phyloP scores from a whole-genome alignment of 2,113 vertebrate species.

The Plestiodon gilberti region DNA sequence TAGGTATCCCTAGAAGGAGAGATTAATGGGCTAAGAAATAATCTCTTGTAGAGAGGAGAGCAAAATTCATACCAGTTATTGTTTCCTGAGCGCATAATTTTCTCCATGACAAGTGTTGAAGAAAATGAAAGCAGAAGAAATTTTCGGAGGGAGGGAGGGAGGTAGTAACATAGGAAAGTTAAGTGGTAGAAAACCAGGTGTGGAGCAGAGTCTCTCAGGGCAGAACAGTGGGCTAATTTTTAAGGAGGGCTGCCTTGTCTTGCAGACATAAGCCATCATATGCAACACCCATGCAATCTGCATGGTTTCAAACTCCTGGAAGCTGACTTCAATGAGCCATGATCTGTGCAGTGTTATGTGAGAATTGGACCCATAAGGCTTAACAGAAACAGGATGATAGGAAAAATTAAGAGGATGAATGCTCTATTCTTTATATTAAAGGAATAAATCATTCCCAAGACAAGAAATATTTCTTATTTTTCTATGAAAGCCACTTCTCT shows the following conservation, averaged over 20 bases:
- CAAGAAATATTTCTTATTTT: slow-evolving; percentile 5
- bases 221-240: not conserved
- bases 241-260: not conserved
- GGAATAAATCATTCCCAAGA: not conserved
- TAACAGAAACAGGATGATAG: not conserved
- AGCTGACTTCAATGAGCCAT: not conserved
- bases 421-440: not conserved
- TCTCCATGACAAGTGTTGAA: not conserved
- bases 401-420: slow-evolving; percentile 1
- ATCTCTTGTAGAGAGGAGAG: not conserved
- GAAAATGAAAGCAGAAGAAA: slow-evolving; percentile 22
- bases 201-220: not conserved
- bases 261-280: not conserved
- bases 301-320: not conserved
- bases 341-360: not conserved
- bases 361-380: not conserved
- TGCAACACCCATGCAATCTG: not conserved
- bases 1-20: slow-evolving; percentile 23
- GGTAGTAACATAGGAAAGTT: not conserved
- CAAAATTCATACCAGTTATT: slow-evolving; percentile 12
- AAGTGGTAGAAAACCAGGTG: not conserved
- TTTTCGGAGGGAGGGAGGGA: not conserved
- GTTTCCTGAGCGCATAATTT: not conserved
- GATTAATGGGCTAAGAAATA: slow-evolving; percentile 13
- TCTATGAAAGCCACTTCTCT: not conserved